Percentiles rank a stretch among this genome's conserved stretches.
These are phyloP conservation scores for Podilymbus podiceps DNA, from an alignment of 2,113 vertebrate species.

Conservation along the genomic window DNA sequence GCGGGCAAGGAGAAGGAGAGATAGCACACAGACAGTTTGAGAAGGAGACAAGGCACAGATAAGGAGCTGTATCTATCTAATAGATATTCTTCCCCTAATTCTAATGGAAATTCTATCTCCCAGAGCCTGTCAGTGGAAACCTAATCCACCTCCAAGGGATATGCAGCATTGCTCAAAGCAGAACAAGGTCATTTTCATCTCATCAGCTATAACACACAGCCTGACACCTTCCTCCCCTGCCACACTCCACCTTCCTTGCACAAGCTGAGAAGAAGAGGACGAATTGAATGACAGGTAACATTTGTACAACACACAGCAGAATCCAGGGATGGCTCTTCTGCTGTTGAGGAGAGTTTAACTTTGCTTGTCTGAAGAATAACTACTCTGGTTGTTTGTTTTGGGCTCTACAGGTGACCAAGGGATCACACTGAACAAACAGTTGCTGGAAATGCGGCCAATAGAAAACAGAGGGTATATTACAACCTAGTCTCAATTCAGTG, in stretches of 20 bases:
- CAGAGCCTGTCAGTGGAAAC: conserved; percentile 32
- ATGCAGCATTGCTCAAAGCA: background rate
- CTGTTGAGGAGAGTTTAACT: background rate
- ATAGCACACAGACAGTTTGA: conserved; percentile 3
- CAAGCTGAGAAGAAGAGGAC: background rate
- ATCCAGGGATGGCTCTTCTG: background rate
- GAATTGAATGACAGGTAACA: background rate
- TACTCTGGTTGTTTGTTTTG: background rate
- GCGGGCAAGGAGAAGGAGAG: conserved; percentile 14
- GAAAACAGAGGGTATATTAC: background rate
- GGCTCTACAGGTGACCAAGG: background rate
- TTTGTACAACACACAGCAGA: background rate
- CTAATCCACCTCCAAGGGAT: conserved; percentile 15
- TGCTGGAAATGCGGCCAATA: background rate
- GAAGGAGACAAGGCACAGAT: conserved; percentile 5
- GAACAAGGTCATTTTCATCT: conserved; percentile 42
- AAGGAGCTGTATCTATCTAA: conserved; percentile 44
- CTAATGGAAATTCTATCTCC: conserved; percentile 54
- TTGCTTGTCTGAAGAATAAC: background rate
- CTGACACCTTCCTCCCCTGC: background rate
- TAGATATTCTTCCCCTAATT: conserved; percentile 44
- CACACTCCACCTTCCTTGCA: background rate
- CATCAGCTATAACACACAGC: background rate
- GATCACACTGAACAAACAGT: background rate
- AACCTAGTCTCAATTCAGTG: background rate